Evolutionary conservation across 2,888 invertebrate species (phyloP).

Genomic region (Drosophila neotestacea): DNA sequence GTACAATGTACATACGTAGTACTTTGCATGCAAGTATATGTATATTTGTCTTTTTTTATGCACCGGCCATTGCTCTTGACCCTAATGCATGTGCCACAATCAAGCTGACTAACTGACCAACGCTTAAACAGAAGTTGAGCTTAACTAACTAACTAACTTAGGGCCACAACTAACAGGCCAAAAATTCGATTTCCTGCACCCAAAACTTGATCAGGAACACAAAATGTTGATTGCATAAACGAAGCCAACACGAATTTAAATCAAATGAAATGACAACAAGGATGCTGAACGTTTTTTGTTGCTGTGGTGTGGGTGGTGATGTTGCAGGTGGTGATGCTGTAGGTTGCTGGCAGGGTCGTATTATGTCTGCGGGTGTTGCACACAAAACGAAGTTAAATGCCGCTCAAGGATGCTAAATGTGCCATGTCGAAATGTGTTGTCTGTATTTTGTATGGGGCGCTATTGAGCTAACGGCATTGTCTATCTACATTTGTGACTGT

Average conservation of each 20-base stretch:
- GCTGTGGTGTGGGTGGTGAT: neutral
- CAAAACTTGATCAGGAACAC: constrained; percentile 11
- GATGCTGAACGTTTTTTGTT: constrained; percentile 3
- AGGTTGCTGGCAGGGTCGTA: constrained; percentile 11
- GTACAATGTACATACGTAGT: constrained; percentile 47
- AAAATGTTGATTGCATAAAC: constrained; percentile 60
- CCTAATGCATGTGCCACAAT: constrained; percentile 60
- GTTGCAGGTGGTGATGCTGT: neutral
- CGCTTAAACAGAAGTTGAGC: neutral
- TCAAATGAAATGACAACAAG: constrained; percentile 59
- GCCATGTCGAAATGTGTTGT: constrained; percentile 77
- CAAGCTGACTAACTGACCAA: neutral
- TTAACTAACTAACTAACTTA: constrained; percentile 8
- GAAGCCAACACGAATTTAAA: constrained; percentile 55
- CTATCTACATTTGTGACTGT: constrained; percentile 41
- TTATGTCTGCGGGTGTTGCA: constrained; percentile 37
- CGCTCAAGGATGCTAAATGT: constrained; percentile 81
- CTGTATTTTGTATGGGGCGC: constrained; percentile 41
- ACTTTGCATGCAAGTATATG: constrained; percentile 11
- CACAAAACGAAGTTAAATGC: constrained; percentile 74
- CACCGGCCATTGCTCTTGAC: constrained; percentile 72
- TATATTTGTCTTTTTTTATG: constrained; percentile 31
- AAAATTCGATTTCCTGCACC: constrained; percentile 69
- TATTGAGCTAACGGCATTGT: constrained; percentile 63
- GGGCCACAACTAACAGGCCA: constrained; percentile 2